These are phyloP conservation scores for Synanthedon vespiformis DNA, from an alignment of 2,888 invertebrate genomes.

Conservation along the genomic window DNA sequence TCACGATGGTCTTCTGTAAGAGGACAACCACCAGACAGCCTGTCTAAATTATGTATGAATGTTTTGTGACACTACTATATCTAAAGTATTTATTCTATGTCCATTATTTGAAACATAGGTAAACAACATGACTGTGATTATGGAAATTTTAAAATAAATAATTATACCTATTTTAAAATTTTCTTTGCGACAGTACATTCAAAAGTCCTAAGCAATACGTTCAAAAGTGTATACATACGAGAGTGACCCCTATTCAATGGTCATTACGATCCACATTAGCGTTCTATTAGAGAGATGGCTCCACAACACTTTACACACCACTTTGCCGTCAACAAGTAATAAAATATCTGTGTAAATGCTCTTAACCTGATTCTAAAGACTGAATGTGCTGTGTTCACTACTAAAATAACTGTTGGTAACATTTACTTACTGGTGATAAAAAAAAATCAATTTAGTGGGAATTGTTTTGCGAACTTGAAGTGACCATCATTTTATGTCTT, in stretches of 20 bases:
- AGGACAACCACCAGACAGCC: too few species aligned
- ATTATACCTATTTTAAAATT: neutral
- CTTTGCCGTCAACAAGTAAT: neutral
- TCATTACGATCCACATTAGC: neutral
- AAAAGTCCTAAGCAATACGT: neutral
- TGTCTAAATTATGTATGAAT: too few species aligned
- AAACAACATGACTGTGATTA: too few species aligned
- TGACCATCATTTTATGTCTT: too few species aligned
- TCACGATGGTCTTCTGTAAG: too few species aligned
- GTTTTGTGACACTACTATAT: too few species aligned
- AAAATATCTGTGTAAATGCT: neutral
- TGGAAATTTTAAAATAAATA: neutral
- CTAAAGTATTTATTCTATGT: too few species aligned
- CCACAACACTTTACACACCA: neutral
- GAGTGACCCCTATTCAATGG: neutral
- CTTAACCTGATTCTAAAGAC: neutral
- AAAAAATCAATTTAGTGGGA: too few species aligned
- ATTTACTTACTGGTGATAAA: too few species aligned
- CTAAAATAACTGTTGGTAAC: too few species aligned
- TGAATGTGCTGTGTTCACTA: neutral
- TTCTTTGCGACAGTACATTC: neutral
- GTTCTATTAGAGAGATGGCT: neutral
- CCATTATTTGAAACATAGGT: too few species aligned
- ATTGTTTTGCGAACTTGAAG: too few species aligned
- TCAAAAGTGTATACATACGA: neutral